phyloP scores from a whole-genome alignment of 2,888 invertebrate species.

The Nipponacmea schrenckii region DNA sequence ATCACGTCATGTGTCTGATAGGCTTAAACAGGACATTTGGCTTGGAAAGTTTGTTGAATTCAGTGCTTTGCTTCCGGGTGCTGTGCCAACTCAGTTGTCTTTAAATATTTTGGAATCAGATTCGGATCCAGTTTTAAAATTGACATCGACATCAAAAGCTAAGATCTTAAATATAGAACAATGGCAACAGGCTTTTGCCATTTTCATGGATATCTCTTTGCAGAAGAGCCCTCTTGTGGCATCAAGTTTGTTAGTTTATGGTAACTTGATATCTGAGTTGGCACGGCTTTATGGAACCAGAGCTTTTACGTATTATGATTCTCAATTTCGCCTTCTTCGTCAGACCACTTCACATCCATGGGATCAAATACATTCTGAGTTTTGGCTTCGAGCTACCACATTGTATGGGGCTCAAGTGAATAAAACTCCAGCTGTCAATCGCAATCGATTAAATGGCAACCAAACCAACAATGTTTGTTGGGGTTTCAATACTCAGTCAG shows the following conservation, averaged over 20 bases:
- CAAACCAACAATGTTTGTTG: neutral
- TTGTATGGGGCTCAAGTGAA: neutral
- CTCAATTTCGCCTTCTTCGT: neutral
- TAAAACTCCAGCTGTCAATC: neutral
- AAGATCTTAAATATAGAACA: neutral
- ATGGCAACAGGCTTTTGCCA: neutral
- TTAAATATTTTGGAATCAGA: neutral
- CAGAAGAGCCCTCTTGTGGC: neutral
- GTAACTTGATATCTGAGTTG: neutral
- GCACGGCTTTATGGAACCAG: neutral
- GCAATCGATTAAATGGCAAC: neutral
- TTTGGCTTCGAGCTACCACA: neutral
- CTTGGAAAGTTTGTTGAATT: neutral
- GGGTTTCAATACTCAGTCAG: neutral
- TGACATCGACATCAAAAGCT: neutral
- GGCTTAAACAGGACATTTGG: neutral
- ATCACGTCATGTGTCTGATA: neutral
- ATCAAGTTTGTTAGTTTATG: neutral
- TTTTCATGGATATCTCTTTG: neutral
- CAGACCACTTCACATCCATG: neutral
- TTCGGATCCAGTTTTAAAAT: neutral
- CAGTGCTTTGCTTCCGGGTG: neutral
- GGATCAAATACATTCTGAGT: neutral
- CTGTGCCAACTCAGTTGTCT: neutral
- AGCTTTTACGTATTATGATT: neutral